Evolutionary conservation across 2,888 invertebrate genomes (phyloP).

Genomic region (Athalia circularis): DNA sequence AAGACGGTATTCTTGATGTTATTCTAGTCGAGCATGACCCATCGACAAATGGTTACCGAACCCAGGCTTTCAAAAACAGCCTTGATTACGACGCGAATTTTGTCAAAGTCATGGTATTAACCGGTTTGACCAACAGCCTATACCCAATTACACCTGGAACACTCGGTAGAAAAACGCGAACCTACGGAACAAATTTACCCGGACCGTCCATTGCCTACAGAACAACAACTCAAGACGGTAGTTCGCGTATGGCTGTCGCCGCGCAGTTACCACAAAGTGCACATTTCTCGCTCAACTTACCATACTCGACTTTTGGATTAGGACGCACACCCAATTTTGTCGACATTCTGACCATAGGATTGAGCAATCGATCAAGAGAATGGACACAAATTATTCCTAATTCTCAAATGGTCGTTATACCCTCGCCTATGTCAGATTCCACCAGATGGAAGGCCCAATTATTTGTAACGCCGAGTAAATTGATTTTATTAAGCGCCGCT

Average conservation of each 20-base stretch:
- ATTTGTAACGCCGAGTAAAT: slow-evolving; percentile 95
- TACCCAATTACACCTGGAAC: slow-evolving; percentile 84
- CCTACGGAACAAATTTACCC: slow-evolving; percentile 93
- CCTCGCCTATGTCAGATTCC: slow-evolving; percentile 86
- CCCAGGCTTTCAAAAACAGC: slow-evolving; percentile 90
- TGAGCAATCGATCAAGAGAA: slow-evolving; percentile 78
- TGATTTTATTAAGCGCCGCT: slow-evolving; percentile 93
- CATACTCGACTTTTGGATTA: slow-evolving; percentile 97
- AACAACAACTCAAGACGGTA: slow-evolving; percentile 92
- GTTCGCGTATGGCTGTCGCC: slow-evolving; percentile 85
- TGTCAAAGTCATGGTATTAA: slow-evolving; percentile 94
- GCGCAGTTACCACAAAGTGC: slow-evolving; percentile 95
- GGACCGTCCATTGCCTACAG: slow-evolving; percentile 92
- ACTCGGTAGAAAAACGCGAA: slow-evolving; percentile 84
- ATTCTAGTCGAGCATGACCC: slow-evolving; percentile 82
- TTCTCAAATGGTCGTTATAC: slow-evolving; percentile 97
- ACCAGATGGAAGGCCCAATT: slow-evolving; percentile 91
- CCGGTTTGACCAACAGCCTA: slow-evolving; percentile 85
- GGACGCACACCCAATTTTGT: slow-evolving; percentile 99
- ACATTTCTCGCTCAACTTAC: slow-evolving; percentile 93
- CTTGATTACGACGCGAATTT: slow-evolving; percentile 96
- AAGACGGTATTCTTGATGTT: slow-evolving; percentile 95
- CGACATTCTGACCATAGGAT: slow-evolving; percentile 89
- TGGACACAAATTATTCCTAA: slow-evolving; percentile 98
- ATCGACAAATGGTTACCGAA: slow-evolving; percentile 73